phyloP scores from a whole-genome alignment of 2,797 vertebrate species.

The Hafferia zeledoni region DNA sequence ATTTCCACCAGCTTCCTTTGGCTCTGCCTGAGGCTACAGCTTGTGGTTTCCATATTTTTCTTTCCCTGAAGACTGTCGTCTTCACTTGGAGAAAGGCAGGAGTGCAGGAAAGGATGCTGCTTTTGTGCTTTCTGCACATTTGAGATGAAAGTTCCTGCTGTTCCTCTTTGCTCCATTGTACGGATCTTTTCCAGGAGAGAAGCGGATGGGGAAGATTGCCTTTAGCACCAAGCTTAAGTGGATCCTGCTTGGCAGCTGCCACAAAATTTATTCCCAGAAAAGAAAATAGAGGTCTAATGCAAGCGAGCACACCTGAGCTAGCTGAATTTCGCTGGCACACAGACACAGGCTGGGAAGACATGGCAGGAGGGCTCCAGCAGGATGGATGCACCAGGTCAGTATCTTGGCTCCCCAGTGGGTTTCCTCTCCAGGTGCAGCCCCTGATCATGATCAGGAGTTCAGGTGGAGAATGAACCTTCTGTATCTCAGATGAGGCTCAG shows the following conservation, averaged over 20 bases:
- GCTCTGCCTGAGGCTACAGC: not conserved
- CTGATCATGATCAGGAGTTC: fast-evolving
- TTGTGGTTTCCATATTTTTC: conserved; percentile 53
- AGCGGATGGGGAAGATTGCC: not conserved
- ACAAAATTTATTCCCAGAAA: not conserved
- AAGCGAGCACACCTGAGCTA: not conserved
- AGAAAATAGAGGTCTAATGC: not conserved
- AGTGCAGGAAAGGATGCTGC: not conserved
- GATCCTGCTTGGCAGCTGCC: not conserved
- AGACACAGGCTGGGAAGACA: not conserved
- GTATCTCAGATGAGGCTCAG: not conserved
- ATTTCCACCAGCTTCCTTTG: conserved; percentile 18
- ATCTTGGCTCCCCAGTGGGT: fast-evolving
- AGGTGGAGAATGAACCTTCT: not conserved
- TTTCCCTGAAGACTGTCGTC: not conserved
- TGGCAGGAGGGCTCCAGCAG: not conserved
- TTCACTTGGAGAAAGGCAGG: not conserved
- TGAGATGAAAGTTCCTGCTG: not conserved
- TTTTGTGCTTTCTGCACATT: not conserved
- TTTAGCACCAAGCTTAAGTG: not conserved
- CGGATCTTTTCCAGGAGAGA: not conserved
- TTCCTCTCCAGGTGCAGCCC: not conserved
- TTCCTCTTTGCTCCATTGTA: fast-evolving
- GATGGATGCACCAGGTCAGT: not conserved
- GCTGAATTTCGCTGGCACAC: not conserved